Base-by-base conservation (phyloP, 2,113 vertebrate genomes). In the Erinaceus europaeus region DNA sequence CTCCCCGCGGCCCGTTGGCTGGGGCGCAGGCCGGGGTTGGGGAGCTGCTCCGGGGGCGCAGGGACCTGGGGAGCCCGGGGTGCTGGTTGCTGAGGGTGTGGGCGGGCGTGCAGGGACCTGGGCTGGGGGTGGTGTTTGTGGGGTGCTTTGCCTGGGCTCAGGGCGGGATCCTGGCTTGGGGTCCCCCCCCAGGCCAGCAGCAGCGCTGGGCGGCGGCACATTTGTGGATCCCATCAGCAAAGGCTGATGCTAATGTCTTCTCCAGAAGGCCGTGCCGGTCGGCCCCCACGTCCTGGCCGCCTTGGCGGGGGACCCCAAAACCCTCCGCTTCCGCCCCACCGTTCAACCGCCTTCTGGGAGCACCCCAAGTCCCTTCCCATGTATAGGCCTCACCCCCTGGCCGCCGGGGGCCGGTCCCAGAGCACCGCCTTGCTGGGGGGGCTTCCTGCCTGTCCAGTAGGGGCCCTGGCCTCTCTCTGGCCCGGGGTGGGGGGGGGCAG, bases 221-320 rank as follows among this genome's bases (percentile, higher is more conserved):
- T 94, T 94, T 94, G 93, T 79, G 91, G 93, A 92, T 96, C 90
- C 65, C 94, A 92, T 95, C 88, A 94, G 94, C 73, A 88, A 84
- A 48, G 93, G 93, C 92, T n/a, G n/a, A 27, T 88, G 87, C 72
- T 94, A 88, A 94, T 94, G 92, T 89, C 57, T 94, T 95, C 93
- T 94, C 92, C 95, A 96, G 95, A 91, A 89, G 92, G 94, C 89
- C 77, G 80, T 91, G 94, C 95, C 94, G 86, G 6, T 20, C 50
- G 50, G 21, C 50, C 84, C 84, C 90, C 77, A 87, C 93, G 59
- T 90, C 92, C 90, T 92, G 90, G 90, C 94, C 93, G 84, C 82
- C n/a, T n/a, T n/a, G n/a, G n/a, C n/a, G n/a, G n/a, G n/a, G n/a
- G n/a, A n/a, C n/a, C n/a, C n/a, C n/a, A n/a, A n/a, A n/a, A n/a